Evolutionary conservation across 2,888 invertebrate genomes (phyloP).

Genomic region (Eupithecia exiguata): DNA sequence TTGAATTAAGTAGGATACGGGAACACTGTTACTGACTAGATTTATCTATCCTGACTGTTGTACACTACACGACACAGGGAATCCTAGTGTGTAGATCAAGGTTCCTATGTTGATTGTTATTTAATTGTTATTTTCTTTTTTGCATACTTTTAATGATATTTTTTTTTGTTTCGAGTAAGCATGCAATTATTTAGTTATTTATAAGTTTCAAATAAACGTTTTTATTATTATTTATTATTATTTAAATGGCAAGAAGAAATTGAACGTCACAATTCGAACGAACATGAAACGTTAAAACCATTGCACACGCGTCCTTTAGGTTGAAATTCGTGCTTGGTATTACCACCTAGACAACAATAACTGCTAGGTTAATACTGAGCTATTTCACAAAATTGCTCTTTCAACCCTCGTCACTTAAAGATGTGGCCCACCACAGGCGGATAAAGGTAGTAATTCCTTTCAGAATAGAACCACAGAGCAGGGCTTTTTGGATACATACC

Average conservation of each 20-base stretch:
- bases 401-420: constrained; percentile 14
- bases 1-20: too few relatives aligned
- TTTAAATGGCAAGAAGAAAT: too few relatives aligned
- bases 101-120: too few relatives aligned
- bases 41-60: too few relatives aligned
- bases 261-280: background rate
- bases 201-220: background rate
- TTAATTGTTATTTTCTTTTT: too few relatives aligned
- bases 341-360: constrained; percentile 2
- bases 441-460: constrained; percentile 3
- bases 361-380: constrained; percentile 9
- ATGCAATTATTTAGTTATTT: too few relatives aligned
- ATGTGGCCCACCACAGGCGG: constrained; percentile 2
- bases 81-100: too few relatives aligned
- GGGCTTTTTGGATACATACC: constrained; percentile 1
- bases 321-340: background rate
- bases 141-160: too few relatives aligned
- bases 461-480: background rate
- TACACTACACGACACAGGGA: too few relatives aligned
- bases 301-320: background rate
- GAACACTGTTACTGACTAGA: too few relatives aligned
- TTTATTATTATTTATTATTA: too few relatives aligned
- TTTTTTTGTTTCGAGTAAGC: too few relatives aligned
- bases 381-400: constrained; percentile 9
- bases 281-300: background rate